Conservation (phyloP, 2,797 vertebrate species). For the Remorina albescens region DNA sequence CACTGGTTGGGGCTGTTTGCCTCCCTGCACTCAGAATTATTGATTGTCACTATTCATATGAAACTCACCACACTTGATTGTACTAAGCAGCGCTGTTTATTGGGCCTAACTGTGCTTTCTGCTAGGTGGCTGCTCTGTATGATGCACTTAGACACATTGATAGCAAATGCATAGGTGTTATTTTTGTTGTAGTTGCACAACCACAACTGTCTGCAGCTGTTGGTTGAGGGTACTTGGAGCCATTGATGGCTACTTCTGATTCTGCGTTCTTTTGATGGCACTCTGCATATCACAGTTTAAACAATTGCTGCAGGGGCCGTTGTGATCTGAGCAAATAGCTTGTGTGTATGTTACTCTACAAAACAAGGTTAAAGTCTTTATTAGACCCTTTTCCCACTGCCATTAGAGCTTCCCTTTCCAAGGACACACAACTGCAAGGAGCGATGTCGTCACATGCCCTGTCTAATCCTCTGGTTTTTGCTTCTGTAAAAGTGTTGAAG, state of each 20-base stretch:
- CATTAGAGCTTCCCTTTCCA: too few species aligned
- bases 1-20: neutral
- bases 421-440: too few species aligned
- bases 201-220: slow-evolving; percentile 17
- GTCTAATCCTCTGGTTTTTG: too few species aligned
- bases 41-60: slow-evolving; percentile 5
- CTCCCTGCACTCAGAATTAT: slow-evolving; percentile 2
- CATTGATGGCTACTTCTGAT: slow-evolving; percentile 2
- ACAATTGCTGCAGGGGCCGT: slow-evolving; percentile 3
- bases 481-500: too few species aligned
- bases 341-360: slow-evolving; percentile 19
- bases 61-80: slow-evolving; percentile 13
- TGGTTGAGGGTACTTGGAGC: slow-evolving; percentile 29
- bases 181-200: slow-evolving; percentile 16
- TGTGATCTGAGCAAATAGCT: slow-evolving; percentile 45
- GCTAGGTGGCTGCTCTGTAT: slow-evolving; percentile 23
- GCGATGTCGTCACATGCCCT: too few species aligned
- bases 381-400: too few species aligned
- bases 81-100: slow-evolving; percentile 13
- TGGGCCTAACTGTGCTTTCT: slow-evolving; percentile 2
- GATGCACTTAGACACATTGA: slow-evolving; percentile 20
- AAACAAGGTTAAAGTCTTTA: slow-evolving; percentile 31
- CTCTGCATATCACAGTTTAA: neutral
- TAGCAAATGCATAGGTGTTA: slow-evolving; percentile 27
- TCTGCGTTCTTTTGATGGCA: neutral